Base-by-base conservation (phyloP, 2,797 vertebrate genomes). In the Channallabes apus region DNA sequence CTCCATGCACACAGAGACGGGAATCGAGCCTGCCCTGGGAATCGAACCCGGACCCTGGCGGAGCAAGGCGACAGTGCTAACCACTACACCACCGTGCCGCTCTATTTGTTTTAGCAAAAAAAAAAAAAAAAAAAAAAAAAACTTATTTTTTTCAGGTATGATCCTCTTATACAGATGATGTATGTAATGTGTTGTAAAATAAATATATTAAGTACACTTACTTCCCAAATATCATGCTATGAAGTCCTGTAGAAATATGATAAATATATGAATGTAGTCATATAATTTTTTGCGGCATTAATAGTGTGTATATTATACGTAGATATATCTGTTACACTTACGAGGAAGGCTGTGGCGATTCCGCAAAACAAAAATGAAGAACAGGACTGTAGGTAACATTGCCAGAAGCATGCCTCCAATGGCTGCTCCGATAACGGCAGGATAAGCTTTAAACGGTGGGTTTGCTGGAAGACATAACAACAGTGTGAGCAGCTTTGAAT, bases 321-420 rank as follows among this genome's bases (percentile, higher is more conserved):
- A n/a, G n/a, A n/a, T n/a, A n/a, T 69, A 62, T 35, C 58, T 41
- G 24, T 79, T 32, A 3, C 67, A 95, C 98, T 96, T 92, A 98
- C 97, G 80, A 0, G 96, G 96, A 82, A 96, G 96, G 54, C 90
- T 93, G 80, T 95, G 94, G 17, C 94, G 95, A 89, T 97, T 96
- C 86, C 92, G 93, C 69, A 96, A 91, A 8, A 97, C 89, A 67
- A 91, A 96, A 82, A 95, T 89, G 85, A 97, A 94, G 32, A 96
- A 93, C 89, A 97, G 92, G 2, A 94, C 87, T 0, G 95, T 96
- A 0, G 83, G 77, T 0, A 94, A 88, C 0, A 91, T 93, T 3
- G 97, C 97, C 88, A 96, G 89, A 76, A 97, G 89, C 95, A 97
- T 97, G 84, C 97, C 97, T 0, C 92, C 94, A 18, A 94, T 92